These are phyloP conservation scores for Cylindroiulus punctatus DNA, from an alignment of 2,888 invertebrate species.

Conservation along the genomic window DNA sequence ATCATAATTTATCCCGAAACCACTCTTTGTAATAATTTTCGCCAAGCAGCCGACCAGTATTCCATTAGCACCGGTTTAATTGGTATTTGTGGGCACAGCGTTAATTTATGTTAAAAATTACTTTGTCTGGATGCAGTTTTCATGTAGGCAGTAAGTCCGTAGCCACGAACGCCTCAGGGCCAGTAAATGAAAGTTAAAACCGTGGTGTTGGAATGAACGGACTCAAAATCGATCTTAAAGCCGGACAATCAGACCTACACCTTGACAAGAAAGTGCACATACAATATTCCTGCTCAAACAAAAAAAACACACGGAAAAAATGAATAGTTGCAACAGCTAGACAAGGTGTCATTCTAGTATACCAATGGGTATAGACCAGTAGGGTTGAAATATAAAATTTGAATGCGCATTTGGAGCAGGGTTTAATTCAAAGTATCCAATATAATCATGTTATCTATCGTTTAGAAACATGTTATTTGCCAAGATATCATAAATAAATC, in stretches of 20 bases:
- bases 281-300: too few species aligned
- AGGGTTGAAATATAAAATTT: too few species aligned
- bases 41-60: conserved; percentile 3
- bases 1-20: conserved; percentile 33
- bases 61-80: conserved; percentile 35
- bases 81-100: conserved; percentile 47
- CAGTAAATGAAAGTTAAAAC: not conserved
- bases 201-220: not conserved
- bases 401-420: too few species aligned
- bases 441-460: too few species aligned
- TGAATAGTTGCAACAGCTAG: too few species aligned
- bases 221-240: conserved; percentile 43
- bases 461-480: too few species aligned
- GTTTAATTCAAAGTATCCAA: too few species aligned
- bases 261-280: not conserved
- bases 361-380: too few species aligned
- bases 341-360: too few species aligned
- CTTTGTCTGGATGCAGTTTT: conserved; percentile 44
- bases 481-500: too few species aligned
- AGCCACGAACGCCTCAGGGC: conserved; percentile 18
- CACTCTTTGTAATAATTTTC: conserved; percentile 45
- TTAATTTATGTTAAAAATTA: conserved; percentile 44
- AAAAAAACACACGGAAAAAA: too few species aligned
- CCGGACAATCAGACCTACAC: not conserved
- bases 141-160: conserved; percentile 22